A percentile compares a stretch with the other conserved stretches of the same genome.
Conservation (phyloP, 2,113 vertebrate genomes). For the Zingel zingel region DNA sequence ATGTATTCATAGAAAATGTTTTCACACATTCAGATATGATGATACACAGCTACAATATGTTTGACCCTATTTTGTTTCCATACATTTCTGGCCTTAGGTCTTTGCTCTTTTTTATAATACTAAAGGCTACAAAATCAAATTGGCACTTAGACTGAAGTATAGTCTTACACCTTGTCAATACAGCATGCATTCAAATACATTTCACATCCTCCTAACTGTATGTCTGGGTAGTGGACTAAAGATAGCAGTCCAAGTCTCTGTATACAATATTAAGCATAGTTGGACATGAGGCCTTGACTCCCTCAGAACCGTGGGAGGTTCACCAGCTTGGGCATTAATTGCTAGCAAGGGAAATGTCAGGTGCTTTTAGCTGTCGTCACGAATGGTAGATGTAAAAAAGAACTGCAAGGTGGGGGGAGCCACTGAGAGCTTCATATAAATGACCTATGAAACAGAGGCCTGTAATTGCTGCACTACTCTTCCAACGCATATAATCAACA, state of each 20-base stretch:
- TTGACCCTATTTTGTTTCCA: too few relatives aligned
- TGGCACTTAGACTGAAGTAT: background rate
- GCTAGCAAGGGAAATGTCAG: constrained; percentile 63
- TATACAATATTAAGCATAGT: constrained; percentile 14
- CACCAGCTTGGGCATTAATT: constrained; percentile 31
- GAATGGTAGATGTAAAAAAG: constrained; percentile 46
- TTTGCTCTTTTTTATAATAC: background rate
- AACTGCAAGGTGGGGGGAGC: background rate
- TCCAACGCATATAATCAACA: constrained; percentile 8
- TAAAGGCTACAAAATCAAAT: background rate
- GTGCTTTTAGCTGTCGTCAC: constrained; percentile 59
- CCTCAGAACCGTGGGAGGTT: constrained; percentile 9
- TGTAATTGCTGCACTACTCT: constrained; percentile 49
- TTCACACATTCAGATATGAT: too few relatives aligned
- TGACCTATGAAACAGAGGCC: constrained; percentile 57
- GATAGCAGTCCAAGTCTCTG: constrained; percentile 22
- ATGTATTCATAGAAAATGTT: too few relatives aligned
- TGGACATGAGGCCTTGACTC: constrained; percentile 1
- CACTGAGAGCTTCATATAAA: constrained; percentile 47
- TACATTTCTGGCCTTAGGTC: too few relatives aligned
- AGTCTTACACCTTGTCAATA: background rate
- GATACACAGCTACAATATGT: too few relatives aligned
- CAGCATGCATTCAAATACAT: background rate
- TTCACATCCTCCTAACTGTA: background rate
- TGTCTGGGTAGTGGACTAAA: constrained; percentile 30